phyloP scores from a whole-genome alignment of 2,797 vertebrate genomes.

The Lutjanus argentimaculatus region DNA sequence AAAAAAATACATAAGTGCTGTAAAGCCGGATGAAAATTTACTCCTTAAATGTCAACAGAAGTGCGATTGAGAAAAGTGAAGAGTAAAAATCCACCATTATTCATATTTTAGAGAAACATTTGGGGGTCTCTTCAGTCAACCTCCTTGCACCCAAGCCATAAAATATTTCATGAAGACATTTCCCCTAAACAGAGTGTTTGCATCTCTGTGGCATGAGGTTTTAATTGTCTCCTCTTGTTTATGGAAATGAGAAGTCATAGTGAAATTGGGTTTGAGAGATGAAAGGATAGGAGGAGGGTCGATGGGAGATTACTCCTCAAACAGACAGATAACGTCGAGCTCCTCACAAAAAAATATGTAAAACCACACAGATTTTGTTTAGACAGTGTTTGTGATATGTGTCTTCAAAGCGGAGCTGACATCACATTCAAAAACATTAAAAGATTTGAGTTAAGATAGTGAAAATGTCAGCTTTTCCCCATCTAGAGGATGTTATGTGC shows the following conservation, averaged over 20 bases:
- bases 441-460: slow-evolving; percentile 30
- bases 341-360: slow-evolving; percentile 30
- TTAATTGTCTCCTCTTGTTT: slow-evolving; percentile 17
- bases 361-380: slow-evolving; percentile 28
- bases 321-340: slow-evolving; percentile 24
- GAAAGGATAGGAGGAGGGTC: slow-evolving; percentile 9
- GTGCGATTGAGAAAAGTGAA: no score
- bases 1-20: not conserved
- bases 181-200: not conserved
- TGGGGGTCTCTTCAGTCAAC: not conserved
- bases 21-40: not conserved
- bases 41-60: not conserved
- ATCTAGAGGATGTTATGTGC: slow-evolving; percentile 38
- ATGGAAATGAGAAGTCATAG: slow-evolving; percentile 28
- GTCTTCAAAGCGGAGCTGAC: slow-evolving; percentile 29
- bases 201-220: slow-evolving; percentile 7
- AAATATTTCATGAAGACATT: slow-evolving; percentile 8
- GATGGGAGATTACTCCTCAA: slow-evolving; percentile 30
- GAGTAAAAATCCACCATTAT: no score
- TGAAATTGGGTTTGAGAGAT: slow-evolving; percentile 35
- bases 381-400: slow-evolving; percentile 16
- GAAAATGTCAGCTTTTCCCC: slow-evolving; percentile 38
- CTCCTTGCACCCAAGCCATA: not conserved
- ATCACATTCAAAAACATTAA: slow-evolving; percentile 34
- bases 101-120: slow-evolving; percentile 3